Evolutionary conservation across 2,888 invertebrate genomes (phyloP).

Genomic region (Sepioteuthis lessoniana): DNA sequence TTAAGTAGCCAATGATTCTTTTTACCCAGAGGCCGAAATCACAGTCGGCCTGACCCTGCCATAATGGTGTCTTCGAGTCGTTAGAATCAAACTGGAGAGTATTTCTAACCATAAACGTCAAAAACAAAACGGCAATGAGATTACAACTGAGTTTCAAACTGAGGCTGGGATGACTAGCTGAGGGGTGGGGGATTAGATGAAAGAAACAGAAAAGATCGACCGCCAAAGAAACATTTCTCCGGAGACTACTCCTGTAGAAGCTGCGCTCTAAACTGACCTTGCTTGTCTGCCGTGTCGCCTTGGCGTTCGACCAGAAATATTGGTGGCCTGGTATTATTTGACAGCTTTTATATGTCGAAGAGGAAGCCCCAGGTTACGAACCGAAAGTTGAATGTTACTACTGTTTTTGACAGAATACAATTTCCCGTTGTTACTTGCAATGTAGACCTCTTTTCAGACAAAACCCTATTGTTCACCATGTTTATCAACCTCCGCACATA

Average conservation of each 20-base stretch:
- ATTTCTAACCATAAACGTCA: too few relatives aligned
- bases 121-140: too few relatives aligned
- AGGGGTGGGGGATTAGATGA: not conserved
- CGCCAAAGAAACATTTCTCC: not conserved
- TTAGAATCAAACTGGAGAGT: too few relatives aligned
- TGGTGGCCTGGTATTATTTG: not conserved
- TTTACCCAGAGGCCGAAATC: too few relatives aligned
- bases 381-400: not conserved
- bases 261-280: not conserved
- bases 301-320: slow-evolving; percentile 1
- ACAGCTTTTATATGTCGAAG: not conserved
- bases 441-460: not conserved
- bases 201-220: not conserved
- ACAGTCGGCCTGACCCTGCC: too few relatives aligned
- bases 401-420: slow-evolving; percentile 2
- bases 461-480: not conserved
- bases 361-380: not conserved
- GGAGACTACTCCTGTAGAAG: not conserved
- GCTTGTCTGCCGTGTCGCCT: not conserved
- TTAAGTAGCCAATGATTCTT: too few relatives aligned
- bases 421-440: not conserved
- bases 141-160: not conserved
- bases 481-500: not conserved
- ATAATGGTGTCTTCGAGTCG: too few relatives aligned
- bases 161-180: not conserved